phyloP scores from a whole-genome alignment of 1,140 invertebrate genomes.

The Anthonomus grandis region DNA sequence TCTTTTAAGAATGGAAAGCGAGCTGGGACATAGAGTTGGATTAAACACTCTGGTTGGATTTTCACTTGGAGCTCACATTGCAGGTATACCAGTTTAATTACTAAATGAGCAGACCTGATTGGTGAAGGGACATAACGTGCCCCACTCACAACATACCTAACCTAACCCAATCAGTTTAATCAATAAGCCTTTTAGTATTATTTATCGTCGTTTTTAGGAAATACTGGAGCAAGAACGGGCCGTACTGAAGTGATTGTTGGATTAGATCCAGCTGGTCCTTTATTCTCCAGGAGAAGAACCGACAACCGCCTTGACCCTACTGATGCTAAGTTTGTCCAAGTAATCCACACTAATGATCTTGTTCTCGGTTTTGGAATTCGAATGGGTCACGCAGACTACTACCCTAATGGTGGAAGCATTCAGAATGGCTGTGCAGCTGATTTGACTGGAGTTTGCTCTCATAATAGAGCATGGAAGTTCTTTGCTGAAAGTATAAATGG shows the following conservation, averaged over 20 bases:
- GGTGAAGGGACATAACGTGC: no score
- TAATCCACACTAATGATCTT: conserved; percentile 62
- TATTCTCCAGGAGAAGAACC: conserved; percentile 50
- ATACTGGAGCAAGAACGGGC: conserved; percentile 53
- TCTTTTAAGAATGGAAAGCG: conserved; percentile 50
- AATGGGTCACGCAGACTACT: conserved; percentile 68
- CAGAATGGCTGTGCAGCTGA: conserved; percentile 66
- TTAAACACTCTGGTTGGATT: conserved; percentile 62
- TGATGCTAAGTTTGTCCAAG: conserved; percentile 61
- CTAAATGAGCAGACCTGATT: no score
- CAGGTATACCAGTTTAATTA: no score
- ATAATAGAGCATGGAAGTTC: conserved; percentile 57
- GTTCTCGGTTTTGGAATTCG: conserved; percentile 59
- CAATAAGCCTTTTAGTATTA: no score
- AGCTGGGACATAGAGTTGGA: conserved; percentile 49
- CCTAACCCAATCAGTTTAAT: neutral
- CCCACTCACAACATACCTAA: conserved; percentile 45
- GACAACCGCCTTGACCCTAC: conserved; percentile 57
- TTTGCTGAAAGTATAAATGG: conserved; percentile 43
- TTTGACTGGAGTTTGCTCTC: conserved; percentile 52
- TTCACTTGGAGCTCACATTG: conserved; percentile 66
- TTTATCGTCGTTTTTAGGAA: conserved; percentile 43
- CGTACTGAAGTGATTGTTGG: conserved; percentile 43
- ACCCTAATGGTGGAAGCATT: conserved; percentile 61
- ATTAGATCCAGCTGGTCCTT: conserved; percentile 57